Evolutionary conservation across 2,113 vertebrate species (phyloP).

Genomic region (Spermophilus dauricus): DNA sequence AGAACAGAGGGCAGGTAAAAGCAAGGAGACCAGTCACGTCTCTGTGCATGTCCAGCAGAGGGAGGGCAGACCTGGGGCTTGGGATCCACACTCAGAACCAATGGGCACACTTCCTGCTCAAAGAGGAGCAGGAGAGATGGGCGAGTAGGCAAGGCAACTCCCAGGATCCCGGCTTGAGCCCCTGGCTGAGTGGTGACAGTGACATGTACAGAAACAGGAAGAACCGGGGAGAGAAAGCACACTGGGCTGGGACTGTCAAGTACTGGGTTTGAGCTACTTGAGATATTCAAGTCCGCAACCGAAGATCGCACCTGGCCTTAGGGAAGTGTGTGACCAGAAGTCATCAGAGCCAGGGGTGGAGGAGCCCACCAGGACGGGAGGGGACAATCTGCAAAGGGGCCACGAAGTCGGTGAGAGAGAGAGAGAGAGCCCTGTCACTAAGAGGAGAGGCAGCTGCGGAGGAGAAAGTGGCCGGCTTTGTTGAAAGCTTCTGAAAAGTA

Average conservation of each 20-base stretch:
- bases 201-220: neutral
- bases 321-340: neutral
- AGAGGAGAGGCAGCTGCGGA: neutral
- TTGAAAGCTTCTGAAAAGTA: neutral
- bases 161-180: neutral
- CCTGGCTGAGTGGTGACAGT: accelerated
- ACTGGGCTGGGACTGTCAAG: neutral
- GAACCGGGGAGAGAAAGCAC: neutral
- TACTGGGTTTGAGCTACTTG: neutral
- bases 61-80: neutral
- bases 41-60: neutral
- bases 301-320: neutral
- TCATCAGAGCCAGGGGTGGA: neutral
- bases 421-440: neutral
- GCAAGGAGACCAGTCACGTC: neutral
- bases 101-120: neutral
- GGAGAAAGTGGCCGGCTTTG: slow-evolving; percentile 54
- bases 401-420: neutral
- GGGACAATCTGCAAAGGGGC: neutral
- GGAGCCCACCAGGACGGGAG: neutral
- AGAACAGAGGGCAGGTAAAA: neutral
- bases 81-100: neutral
- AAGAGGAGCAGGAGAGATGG: neutral
- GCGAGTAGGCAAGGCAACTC: neutral
- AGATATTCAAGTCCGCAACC: neutral